Conservation (phyloP, 2,888 invertebrate genomes). For the Limnephilus rhombicus region DNA sequence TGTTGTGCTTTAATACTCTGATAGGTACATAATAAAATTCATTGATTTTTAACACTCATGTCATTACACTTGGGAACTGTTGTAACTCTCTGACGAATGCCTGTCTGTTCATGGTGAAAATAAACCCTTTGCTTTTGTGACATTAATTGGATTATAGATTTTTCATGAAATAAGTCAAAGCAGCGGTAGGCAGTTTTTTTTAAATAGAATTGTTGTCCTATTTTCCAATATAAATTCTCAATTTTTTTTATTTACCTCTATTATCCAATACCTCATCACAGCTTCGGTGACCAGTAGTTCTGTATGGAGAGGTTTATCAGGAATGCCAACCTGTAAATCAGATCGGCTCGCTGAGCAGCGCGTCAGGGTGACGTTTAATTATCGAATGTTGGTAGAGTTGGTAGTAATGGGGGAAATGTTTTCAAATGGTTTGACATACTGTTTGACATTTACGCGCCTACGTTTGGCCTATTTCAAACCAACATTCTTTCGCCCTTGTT, state of each 20-base stretch:
- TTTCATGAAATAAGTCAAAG: too few relatives aligned
- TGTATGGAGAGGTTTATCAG: not conserved
- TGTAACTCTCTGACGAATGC: too few relatives aligned
- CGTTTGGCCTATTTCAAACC: not conserved
- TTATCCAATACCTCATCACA: not conserved
- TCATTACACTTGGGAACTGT: too few relatives aligned
- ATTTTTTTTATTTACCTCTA: not conserved
- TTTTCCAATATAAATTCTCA: too few relatives aligned
- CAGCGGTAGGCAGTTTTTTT: too few relatives aligned
- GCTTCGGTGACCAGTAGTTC: not conserved
- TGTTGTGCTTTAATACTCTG: too few relatives aligned
- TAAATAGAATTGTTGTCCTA: too few relatives aligned
- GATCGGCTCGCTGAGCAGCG: not conserved
- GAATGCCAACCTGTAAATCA: constrained; percentile 1
- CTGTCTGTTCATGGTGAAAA: too few relatives aligned
- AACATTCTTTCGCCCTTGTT: not conserved
- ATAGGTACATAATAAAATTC: too few relatives aligned
- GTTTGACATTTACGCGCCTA: not conserved
- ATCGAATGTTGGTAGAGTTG: constrained; percentile 1
- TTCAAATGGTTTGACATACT: not conserved
- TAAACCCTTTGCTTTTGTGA: too few relatives aligned
- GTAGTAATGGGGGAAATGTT: not conserved
- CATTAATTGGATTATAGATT: too few relatives aligned
- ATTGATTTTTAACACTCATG: too few relatives aligned
- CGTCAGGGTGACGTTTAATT: not conserved